A percentile compares a stretch with the other conserved stretches of the same genome.
phyloP scores from a whole-genome alignment of 2,797 vertebrate species.

The Ammospiza maritima region DNA sequence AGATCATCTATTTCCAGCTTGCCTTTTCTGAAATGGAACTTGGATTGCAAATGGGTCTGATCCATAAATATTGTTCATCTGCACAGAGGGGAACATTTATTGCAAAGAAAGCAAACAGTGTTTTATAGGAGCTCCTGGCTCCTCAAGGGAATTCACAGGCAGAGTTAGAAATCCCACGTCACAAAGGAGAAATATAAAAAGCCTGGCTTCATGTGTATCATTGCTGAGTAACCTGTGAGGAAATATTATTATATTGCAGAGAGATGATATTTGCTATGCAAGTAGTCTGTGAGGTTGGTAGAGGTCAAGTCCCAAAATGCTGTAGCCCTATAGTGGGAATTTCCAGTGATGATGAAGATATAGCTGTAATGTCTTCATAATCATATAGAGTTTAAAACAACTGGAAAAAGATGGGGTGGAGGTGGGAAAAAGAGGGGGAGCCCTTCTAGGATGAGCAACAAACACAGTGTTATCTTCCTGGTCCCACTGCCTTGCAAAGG shows the following conservation, averaged over 20 bases:
- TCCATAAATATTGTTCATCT: not conserved
- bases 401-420: accelerated
- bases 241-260: not conserved
- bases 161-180: not conserved
- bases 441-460: not conserved
- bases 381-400: not conserved
- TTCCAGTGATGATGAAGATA: not conserved
- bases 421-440: not conserved
- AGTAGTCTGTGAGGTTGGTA: not conserved
- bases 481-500: not conserved
- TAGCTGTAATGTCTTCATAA: not conserved
- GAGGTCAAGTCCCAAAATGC: not conserved
- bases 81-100: not conserved
- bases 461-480: not conserved
- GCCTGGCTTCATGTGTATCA: not conserved
- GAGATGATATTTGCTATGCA: not conserved
- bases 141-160: not conserved
- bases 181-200: not conserved
- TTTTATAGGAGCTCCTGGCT: not conserved
- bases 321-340: not conserved
- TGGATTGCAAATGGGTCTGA: not conserved
- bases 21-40: not conserved
- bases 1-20: not conserved
- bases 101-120: not conserved
- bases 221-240: not conserved